Evolutionary conservation across 1,140 invertebrate species (phyloP).

Genomic region (Colletes latitarsis): DNA sequence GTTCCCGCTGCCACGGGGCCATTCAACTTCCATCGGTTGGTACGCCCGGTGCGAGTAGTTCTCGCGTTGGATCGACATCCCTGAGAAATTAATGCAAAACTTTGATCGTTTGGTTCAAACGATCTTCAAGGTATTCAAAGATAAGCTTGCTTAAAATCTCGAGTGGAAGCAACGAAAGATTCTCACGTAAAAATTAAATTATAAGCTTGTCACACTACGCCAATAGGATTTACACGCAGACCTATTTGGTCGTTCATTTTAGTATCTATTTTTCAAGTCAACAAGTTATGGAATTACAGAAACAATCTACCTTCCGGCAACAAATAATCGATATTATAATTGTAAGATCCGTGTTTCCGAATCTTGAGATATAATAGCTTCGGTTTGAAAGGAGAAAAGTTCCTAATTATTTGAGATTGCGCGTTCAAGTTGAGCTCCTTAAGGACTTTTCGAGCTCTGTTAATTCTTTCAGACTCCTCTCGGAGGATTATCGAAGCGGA

Average conservation of each 20-base stretch:
- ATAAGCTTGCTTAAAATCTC: no score
- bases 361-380: not conserved
- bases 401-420: not conserved
- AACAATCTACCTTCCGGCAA: not conserved
- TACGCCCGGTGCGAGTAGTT: not conserved
- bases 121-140: not conserved
- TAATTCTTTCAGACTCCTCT: not conserved
- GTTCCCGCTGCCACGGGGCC: no score
- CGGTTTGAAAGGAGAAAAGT: not conserved
- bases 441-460: slow-evolving; percentile 6
- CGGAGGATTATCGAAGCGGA: not conserved
- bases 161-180: no score
- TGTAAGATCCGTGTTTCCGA: not conserved
- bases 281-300: not conserved
- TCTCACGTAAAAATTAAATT: no score
- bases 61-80: not conserved
- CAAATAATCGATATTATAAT: not conserved
- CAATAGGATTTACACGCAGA: no score
- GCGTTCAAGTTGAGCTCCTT: not conserved
- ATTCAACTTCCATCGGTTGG: not conserved
- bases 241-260: no score
- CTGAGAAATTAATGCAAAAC: not conserved
- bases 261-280: not conserved
- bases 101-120: not conserved
- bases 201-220: no score